These are phyloP conservation scores for Drepanosiphum platanoidis DNA, from an alignment of 2,888 invertebrate species.

Conservation along the genomic window DNA sequence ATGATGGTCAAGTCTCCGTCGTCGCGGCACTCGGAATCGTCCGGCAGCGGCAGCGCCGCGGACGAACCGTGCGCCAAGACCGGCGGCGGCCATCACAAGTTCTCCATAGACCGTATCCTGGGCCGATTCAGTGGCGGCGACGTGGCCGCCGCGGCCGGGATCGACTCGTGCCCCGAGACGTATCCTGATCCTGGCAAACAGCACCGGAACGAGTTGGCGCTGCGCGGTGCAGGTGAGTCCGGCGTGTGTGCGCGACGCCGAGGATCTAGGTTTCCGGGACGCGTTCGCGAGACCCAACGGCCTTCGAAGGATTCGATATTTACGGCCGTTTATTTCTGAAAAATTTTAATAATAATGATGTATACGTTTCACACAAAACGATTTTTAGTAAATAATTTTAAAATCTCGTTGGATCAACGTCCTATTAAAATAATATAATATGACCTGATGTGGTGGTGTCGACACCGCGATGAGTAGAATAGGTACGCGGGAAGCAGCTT, in stretches of 20 bases:
- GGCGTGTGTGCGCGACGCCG: neutral
- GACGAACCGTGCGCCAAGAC: constrained; percentile 30
- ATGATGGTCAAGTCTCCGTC: constrained; percentile 4
- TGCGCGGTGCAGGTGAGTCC: neutral
- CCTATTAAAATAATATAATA: too few relatives aligned
- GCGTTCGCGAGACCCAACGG: too few relatives aligned
- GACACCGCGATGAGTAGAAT: too few relatives aligned
- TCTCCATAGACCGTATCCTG: constrained; percentile 72
- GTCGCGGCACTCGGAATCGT: constrained; percentile 45
- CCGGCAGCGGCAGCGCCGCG: constrained; percentile 19
- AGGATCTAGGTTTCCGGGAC: too few relatives aligned
- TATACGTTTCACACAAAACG: too few relatives aligned
- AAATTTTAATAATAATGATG: too few relatives aligned
- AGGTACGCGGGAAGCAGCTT: too few relatives aligned
- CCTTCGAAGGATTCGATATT: too few relatives aligned
- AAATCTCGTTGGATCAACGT: too few relatives aligned
- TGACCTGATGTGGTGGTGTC: too few relatives aligned
- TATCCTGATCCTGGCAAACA: constrained; percentile 20
- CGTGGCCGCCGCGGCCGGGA: constrained; percentile 65
- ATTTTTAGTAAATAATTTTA: too few relatives aligned
- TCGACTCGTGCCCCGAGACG: constrained; percentile 48
- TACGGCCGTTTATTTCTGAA: too few relatives aligned
- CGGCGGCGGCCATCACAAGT: constrained; percentile 69
- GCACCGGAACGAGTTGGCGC: constrained; percentile 36
- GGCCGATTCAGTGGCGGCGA: constrained; percentile 67